These are phyloP conservation scores for Microtus oregoni DNA, from an alignment of 2,113 vertebrate species.

Conservation along the genomic window DNA sequence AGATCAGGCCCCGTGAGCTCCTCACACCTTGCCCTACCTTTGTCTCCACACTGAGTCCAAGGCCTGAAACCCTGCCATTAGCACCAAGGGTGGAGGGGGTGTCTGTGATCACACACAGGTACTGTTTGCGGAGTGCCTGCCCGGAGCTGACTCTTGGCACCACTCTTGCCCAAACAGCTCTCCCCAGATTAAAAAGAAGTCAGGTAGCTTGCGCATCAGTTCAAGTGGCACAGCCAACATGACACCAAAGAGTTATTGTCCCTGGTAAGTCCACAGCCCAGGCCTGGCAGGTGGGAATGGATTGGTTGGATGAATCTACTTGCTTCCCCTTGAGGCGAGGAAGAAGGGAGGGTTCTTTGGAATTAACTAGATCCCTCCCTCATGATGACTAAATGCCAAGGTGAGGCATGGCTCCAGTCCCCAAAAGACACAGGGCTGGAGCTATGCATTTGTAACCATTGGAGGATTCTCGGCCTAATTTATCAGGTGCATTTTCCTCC, in stretches of 20 bases:
- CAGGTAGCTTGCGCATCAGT: background rate
- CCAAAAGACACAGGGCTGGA: background rate
- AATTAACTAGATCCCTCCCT: conserved; percentile 20
- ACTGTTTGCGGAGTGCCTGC: background rate
- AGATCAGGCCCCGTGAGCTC: background rate
- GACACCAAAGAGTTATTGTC: background rate
- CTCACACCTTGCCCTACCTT: background rate
- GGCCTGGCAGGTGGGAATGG: background rate
- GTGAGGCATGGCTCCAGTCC: background rate
- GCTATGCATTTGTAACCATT: background rate
- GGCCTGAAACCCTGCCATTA: background rate
- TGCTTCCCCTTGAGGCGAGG: background rate
- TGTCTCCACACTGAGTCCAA: background rate
- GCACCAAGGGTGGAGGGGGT: background rate
- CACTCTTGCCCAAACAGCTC: background rate
- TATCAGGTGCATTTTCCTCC: background rate
- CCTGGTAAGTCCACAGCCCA: background rate
- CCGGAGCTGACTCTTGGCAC: background rate
- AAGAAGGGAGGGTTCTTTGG: background rate
- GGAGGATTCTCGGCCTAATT: background rate
- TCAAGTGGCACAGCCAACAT: background rate
- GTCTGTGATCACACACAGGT: background rate
- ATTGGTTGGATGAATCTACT: background rate
- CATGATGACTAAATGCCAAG: background rate
- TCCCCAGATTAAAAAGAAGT: background rate